Percentiles rank a stretch among this genome's conserved stretches.
These are phyloP conservation scores for Mormyrus iriodes DNA, from an alignment of 2,113 vertebrate genomes.

Conservation along the genomic window DNA sequence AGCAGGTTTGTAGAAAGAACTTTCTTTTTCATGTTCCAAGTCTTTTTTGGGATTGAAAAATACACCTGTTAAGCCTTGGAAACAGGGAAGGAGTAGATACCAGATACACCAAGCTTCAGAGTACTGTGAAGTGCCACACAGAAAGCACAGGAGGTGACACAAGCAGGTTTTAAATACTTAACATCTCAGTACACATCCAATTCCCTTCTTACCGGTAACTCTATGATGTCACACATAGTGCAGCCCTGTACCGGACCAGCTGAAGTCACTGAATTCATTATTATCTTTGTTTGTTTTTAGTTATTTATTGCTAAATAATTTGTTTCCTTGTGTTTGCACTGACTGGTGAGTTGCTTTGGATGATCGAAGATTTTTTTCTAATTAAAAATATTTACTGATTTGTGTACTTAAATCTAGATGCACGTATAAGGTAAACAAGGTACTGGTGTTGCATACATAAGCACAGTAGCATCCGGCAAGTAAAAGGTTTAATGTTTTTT, in stretches of 20 bases:
- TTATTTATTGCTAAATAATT: not conserved
- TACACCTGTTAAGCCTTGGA: constrained; percentile 36
- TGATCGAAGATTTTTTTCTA: constrained; percentile 66
- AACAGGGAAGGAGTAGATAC: constrained; percentile 24
- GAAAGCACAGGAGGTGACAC: constrained; percentile 55
- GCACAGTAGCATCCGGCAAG: not conserved
- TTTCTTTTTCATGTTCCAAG: constrained; percentile 20
- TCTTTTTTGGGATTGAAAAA: constrained; percentile 33
- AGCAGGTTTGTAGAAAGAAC: not conserved
- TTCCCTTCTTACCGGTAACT: not conserved
- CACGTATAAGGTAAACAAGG: not conserved
- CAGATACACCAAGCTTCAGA: constrained; percentile 64
- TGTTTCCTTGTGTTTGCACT: not conserved
- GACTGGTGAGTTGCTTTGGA: constrained; percentile 21
- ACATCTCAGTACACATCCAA: not conserved
- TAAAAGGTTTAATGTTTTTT: not conserved
- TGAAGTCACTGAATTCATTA: not conserved
- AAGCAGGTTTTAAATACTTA: not conserved
- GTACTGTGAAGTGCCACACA: constrained; percentile 61
- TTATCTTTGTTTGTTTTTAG: not conserved
- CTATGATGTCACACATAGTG: not conserved
- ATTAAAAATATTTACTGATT: constrained; percentile 51
- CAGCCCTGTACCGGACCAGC: not conserved
- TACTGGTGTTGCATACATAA: constrained; percentile 46
- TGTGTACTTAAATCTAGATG: not conserved